Base-by-base conservation (phyloP, 30 jellyfish, hydroid and myxozoan genomes). In the Aurelia coerulea region DNA sequence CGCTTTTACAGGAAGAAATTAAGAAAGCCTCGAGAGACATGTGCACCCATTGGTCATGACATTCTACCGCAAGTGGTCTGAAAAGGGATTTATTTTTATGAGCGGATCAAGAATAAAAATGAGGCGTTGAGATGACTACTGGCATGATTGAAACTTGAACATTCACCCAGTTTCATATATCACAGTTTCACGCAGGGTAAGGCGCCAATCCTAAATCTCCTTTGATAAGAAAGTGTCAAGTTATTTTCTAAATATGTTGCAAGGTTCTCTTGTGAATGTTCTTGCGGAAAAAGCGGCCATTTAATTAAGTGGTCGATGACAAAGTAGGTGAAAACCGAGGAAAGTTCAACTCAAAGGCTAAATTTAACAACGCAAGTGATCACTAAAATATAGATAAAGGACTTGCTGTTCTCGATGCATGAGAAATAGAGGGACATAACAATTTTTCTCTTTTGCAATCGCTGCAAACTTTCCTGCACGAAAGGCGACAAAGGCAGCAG, bases 201-300 rank as follows among this genome's bases (percentile, higher is more conserved):
- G 93, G 93, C 93, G 93, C 88, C 88, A 84, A 32, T 68, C 37
- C 31, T 52, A 84, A 84, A 84, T 84, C 93, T 63, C 73, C 72
- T 72, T 41, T 51, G 85, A 82, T 82, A 82, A 82, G 69, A 71
- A 62, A 82, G 91, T 82, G 91, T 82, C 91, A 69, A 69, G 52
- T 82, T 80, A 68, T 68, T 82, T 82, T 59, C 34, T 68, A 82
- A 82, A 70, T 82, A 39, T 72, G 78, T 37, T 67, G 59, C 56
- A 39, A 31, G 78, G 74, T 56, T 76, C 76, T 19, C 41, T 76
- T 51, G 58, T 23, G 33, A 17, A 23, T 13, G 80, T 70, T 70
- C 80, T 70, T 70, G 80, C 64, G 64, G 80, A 42, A 32, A 70
- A 41, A 31, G 32, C 32, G 62, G 63, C 80, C 23, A 60, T 60